Evolutionary conservation across 2,797 vertebrate genomes (phyloP).

Genomic region (Acropternis orthonyx): DNA sequence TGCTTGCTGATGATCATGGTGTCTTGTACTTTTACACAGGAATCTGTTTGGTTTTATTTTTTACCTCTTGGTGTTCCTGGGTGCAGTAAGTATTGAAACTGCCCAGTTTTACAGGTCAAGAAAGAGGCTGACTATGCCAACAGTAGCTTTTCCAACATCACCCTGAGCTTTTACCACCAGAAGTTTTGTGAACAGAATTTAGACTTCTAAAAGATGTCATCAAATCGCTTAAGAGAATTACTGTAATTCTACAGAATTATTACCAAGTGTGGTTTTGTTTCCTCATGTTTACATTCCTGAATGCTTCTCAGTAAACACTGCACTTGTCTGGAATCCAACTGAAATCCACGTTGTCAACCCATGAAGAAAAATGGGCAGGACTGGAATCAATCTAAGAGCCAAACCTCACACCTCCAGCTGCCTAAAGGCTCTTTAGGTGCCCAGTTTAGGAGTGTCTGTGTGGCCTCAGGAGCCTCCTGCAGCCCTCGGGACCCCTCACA

Average conservation of each 20-base stretch:
- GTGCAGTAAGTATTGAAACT: background rate
- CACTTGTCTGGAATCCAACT: background rate
- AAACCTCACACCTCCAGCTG: background rate
- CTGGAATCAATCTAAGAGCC: background rate
- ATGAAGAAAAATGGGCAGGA: background rate
- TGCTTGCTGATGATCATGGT: background rate
- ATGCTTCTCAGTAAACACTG: background rate
- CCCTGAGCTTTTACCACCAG: background rate
- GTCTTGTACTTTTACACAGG: background rate
- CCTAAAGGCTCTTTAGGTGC: background rate
- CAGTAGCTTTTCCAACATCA: background rate
- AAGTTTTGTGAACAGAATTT: background rate
- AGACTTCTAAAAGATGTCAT: background rate
- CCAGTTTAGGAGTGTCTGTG: background rate
- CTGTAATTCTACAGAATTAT: background rate
- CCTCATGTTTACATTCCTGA: background rate
- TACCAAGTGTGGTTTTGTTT: background rate
- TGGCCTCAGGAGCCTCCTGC: background rate
- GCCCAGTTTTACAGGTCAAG: background rate
- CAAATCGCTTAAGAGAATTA: background rate
- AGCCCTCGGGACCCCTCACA: background rate
- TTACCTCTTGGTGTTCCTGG: background rate
- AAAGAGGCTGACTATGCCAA: background rate
- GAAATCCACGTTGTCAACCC: background rate
- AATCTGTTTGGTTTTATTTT: background rate